Base-by-base conservation (phyloP, 2,888 invertebrate species). In the Caenorhabditis auriculariae region DNA sequence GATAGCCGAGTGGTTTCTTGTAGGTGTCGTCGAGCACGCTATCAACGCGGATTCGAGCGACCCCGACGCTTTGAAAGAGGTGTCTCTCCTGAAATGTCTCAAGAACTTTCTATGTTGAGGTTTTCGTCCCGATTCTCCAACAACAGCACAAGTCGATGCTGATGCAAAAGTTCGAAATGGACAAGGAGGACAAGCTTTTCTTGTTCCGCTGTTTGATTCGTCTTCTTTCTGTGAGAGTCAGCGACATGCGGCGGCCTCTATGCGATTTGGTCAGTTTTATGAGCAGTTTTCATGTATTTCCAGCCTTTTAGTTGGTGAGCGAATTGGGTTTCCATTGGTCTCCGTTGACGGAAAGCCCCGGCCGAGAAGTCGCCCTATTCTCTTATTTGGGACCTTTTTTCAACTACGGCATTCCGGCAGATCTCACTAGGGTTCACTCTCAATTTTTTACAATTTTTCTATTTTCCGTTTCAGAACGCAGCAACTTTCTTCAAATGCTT, bases 381-480 rank as follows among this genome's bases (percentile, higher is more conserved):
- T 90, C 91, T 54, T 91, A 88, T 81, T 86, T 98, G 6, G 94
- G 93, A 17, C 91, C 94, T 0, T 94, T 96, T 84, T 86, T 96
- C 66, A 88, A 89, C 9, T 88, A 94, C 0, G 93, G 94, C 0
- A 87, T 93, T 2, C 92, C 94, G 83, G 91, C 91, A 35, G 94
- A 95, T 81, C 94, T 94, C 15, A 53, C 64, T 82, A 90, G 91
- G 82, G 90, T 84, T n/a, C n/a, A n/a, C n/a, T n/a, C n/a, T n/a
- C n/a, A n/a, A n/a, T n/a, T 15, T 45, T 24, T 23, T 0, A 21
- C 17, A 7, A 17, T 17, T 15, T 35, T 29, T 35, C n/a, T 29
- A 17, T 35, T n/a, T 15, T 47, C 15, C 42, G n/a, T 12, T 1
- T 17, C 15, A 19, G n/a, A 35, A 35, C 35, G 35, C n/a, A 15